Base-by-base conservation (phyloP, 2,888 invertebrate species). In the Thera britannica region DNA sequence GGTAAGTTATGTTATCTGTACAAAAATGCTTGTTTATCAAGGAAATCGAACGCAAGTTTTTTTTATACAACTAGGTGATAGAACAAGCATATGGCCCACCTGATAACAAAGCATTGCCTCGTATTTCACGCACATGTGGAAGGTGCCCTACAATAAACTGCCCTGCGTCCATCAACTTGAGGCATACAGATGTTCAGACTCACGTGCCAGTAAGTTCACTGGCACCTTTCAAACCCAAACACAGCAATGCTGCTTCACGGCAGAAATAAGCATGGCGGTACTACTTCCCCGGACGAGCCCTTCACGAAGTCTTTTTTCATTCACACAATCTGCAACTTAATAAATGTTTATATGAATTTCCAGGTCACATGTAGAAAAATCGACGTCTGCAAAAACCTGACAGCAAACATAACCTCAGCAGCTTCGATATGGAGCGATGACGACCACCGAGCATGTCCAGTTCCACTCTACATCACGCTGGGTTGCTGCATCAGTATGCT, bases 391-490 rank as follows among this genome's bases (percentile, higher is more conserved):
- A 78, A 83, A 0, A 93, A 92, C 67, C 73, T 93, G 12, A 93
- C 93, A 3, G 88, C 89, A 11, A 94, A 94, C 76, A 83, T 93
- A 1, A 89, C 88, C 0, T 95, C 95, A 0, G 85, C 90, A 0
- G 86, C 89, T 0, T 85, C 84, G 0, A 72, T 93, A 0, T 94
- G 94, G 90, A 89, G 91, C 49, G 88, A 87, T 34, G 90, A 90
- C 58, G 96, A 96, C 71, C 97, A 98, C 84, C 94, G 97, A 60
- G 96, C 96, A 23, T 98, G 98, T 80, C 97, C 97, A 0, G 91
- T 98, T 65, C 98, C 98, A 0, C 96, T 98, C 68, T 98, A 98
- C 88, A 96, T 98, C 54, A 96, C 97, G 4, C 90, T 98, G 11
- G 97, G 97, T 9, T 97, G 98, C 79, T 95, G 97, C 63, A 94